Percentiles rank a stretch among this genome's conserved stretches.
Evolutionary conservation across 1,140 invertebrate species (phyloP).

Genomic region (Oreohelix idahoensis): DNA sequence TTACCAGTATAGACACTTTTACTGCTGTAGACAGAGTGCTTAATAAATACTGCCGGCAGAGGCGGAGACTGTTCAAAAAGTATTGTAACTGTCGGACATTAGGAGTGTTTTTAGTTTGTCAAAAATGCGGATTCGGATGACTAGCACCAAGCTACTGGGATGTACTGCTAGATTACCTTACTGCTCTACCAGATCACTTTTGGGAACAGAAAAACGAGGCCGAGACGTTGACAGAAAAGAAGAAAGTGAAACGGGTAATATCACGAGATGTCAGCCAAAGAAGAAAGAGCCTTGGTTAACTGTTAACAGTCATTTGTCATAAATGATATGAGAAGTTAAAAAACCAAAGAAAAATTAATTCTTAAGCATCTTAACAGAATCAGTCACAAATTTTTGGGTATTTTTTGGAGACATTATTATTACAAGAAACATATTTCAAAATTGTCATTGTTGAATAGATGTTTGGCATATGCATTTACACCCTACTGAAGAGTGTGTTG

Average conservation of each 20-base stretch:
- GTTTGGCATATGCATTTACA: background rate
- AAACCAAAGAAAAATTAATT: background rate
- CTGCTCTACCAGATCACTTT: slow-evolving; percentile 41
- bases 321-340: background rate
- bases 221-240: background rate
- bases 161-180: slow-evolving; percentile 44
- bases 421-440: background rate
- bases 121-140: slow-evolving; percentile 62
- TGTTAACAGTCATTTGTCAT: background rate
- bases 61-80: slow-evolving; percentile 60
- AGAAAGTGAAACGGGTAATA: background rate
- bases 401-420: background rate
- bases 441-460: background rate
- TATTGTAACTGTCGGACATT: slow-evolving; percentile 69
- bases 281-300: background rate
- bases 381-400: background rate
- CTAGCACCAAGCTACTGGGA: slow-evolving; percentile 49
- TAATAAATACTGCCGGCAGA: slow-evolving; percentile 62
- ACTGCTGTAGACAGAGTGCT: slow-evolving; percentile 61
- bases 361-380: background rate
- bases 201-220: slow-evolving; percentile 38
- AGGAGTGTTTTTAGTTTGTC: slow-evolving; percentile 68
- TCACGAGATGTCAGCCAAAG: background rate
- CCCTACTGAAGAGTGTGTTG: too few species aligned
- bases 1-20: slow-evolving; percentile 59